Evolutionary conservation across 2,113 vertebrate species (phyloP), one percentile per base, ranked within the genome.

Genomic region (Zosterops borbonicus): DNA sequence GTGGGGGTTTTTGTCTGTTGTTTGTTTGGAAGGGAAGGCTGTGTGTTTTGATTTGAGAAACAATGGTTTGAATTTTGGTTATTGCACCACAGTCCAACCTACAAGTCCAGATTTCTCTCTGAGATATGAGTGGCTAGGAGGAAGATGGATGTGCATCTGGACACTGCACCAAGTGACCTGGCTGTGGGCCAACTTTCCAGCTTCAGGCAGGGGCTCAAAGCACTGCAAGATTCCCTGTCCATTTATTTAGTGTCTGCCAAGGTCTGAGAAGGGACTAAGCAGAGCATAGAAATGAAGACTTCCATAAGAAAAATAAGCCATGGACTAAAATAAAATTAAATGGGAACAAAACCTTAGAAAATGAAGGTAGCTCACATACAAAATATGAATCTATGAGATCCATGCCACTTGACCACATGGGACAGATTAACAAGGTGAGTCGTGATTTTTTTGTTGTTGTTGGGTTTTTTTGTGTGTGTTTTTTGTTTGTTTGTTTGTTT

Each of bases 1-100:
- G 17, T 28, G 8, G 14, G 7, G 0, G 0, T 42, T 59, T 74
- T 39, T 31, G 8, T 46, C 39, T 65, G 4, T 19, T 63, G 7
- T 37, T 44, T 56, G 9, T 31, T 77, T 76, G n/a, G 17, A 53
- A 28, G 10, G 3, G 12, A 28, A 65, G 29, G 20, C 16, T 63
- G 16, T 13, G 15, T 41, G 25, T 25, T 71, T 70, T 49, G 23
- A n/a, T 33, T 77, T 77, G 35, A 70, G 33, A 75, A 89, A 68
- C 15, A 18, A 11, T 1, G 0, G 35, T 71, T 89, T 47, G 58
- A 74, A 84, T 62, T 85, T 64, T 46, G 33, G 12, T 52, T 82
- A 76, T 35, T 55, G 47, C 28, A 33, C 50, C 8, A 44, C 25
- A 79, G 13, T 13, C n/a, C 28, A 73, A 58, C 8, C 17, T 74